Conservation (phyloP, 2,797 vertebrate genomes). For the Sebastiscus tertius region DNA sequence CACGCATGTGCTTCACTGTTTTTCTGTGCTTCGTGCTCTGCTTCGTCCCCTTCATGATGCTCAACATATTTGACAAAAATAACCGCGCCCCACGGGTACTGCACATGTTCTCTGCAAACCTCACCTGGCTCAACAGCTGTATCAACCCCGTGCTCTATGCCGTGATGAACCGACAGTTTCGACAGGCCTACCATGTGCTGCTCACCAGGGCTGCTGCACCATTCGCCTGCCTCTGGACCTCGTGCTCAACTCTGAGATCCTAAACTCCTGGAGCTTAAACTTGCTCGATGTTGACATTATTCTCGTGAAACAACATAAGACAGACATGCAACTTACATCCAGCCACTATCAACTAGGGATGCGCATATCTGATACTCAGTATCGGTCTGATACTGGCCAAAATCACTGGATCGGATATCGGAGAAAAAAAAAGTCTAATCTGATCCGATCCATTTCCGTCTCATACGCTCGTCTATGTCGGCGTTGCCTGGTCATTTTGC, state of each 20-base stretch:
- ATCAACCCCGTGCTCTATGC: slow-evolving; percentile 91
- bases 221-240: slow-evolving; percentile 50
- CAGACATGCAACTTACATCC: background rate
- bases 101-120: slow-evolving; percentile 90
- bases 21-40: slow-evolving; percentile 89
- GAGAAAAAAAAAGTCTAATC: too few relatives aligned
- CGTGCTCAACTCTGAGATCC: background rate
- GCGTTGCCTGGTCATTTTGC: too few relatives aligned
- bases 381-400: too few relatives aligned
- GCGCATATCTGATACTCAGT: too few relatives aligned
- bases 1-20: slow-evolving; percentile 89
- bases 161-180: slow-evolving; percentile 90
- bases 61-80: slow-evolving; percentile 85
- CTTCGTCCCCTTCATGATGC: slow-evolving; percentile 87
- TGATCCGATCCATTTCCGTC: too few relatives aligned
- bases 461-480: too few relatives aligned
- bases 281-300: background rate
- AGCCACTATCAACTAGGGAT: background rate
- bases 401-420: too few relatives aligned
- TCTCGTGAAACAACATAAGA: background rate
- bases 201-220: slow-evolving; percentile 70
- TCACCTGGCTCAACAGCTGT: slow-evolving; percentile 93
- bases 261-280: background rate
- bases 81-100: slow-evolving; percentile 81
- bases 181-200: slow-evolving; percentile 83